Evolutionary conservation across 2,113 vertebrate genomes (phyloP), one percentile per base, ranked within the genome.

Genomic region (Narcine bancroftii): DNA sequence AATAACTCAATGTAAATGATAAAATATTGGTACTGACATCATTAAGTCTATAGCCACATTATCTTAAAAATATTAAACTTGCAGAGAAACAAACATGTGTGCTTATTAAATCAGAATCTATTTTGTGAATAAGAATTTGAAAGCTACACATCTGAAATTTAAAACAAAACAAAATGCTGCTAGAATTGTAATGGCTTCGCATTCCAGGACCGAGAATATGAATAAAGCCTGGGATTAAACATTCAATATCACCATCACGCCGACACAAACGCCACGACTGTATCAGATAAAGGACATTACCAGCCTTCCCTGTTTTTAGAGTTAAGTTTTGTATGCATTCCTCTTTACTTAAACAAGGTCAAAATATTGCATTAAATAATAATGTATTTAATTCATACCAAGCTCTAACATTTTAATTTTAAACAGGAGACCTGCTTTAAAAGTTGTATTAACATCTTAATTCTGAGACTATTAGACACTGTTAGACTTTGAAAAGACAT

Each of bases 1-100:
- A 50, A 65, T 75, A 66, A 89, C 42, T 66, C 65, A 66, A 89
- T 89, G 60, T 66, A 89, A 89, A 89, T 89, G 85, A 65, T 50
- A 65, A 87, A 63, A n/a, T 42, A 65, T 42, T 66, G 42, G 39
- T 39, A 42, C 85, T 39, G 1, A 39, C 6, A 7, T n/a, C n/a
- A 11, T 36, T 42, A n/a, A 42, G 7, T 42, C n/a, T 26, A 66
- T 66, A 50, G 36, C 56, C 85, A 66, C 3, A 15, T 83, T 56
- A 33, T 83, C 26, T 83, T 56, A n/a, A 83, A 83, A 33, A 53
- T n/a, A 47, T 83, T 53, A 47, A 53, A 15, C 47, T 83, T 3
- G 9, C 47, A 33, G 79, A 53, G 10, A 83, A 81, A 83, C 47
- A 83, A 83, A 56, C 53, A 60, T 24, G 26, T 83, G 47, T 29